Evolutionary conservation across 2,888 invertebrate species (phyloP), one percentile per base, ranked within the genome.

Genomic region (Caradrina kadenii): DNA sequence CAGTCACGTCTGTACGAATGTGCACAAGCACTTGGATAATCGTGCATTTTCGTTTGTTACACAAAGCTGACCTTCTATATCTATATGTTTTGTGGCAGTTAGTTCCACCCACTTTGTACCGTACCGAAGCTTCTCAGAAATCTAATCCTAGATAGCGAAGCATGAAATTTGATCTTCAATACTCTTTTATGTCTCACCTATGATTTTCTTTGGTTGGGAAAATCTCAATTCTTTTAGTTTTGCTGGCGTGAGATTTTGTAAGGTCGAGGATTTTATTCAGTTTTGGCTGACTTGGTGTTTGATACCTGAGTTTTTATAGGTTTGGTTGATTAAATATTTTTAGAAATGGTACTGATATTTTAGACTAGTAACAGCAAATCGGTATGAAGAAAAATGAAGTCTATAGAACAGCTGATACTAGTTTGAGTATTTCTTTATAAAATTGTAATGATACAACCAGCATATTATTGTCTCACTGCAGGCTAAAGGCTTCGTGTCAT

Each of bases 151-250:
- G 68, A 80, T 56, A 80, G 69, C 71, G 80, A 71, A 71, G 63
- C 74, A 77, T 80, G 80, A 80, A 80, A 80, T 80, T 80, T 69
- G 64, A 77, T 77, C 71, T 66, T 63, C 66, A 71, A 52, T 64
- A 68, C 62, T 55, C 62, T 71, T 77, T 80, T 80, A 73, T 65
- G 49, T 63, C 45, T 63, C 66, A 73, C 66, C 73, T 76, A 66
- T 66, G 73, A 71, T 73, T 63, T 73, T 63, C 39, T 66, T 55
- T 66, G 64, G 61, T 69, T 64, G 60, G 66, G 45, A 67, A 42
- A 69, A 62, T 59, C 60, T 53, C 21, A 15, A 53, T 62, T 55
- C 60, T 45, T 62, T 66, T 48, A 71, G 48, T 65, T 76, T 67
- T 48, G 54, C 64, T 67, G 49, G 22, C 50, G 42, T 31, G 26